Base-by-base conservation (phyloP, 1,140 invertebrate species). In the Sweltsa coloradensis region DNA sequence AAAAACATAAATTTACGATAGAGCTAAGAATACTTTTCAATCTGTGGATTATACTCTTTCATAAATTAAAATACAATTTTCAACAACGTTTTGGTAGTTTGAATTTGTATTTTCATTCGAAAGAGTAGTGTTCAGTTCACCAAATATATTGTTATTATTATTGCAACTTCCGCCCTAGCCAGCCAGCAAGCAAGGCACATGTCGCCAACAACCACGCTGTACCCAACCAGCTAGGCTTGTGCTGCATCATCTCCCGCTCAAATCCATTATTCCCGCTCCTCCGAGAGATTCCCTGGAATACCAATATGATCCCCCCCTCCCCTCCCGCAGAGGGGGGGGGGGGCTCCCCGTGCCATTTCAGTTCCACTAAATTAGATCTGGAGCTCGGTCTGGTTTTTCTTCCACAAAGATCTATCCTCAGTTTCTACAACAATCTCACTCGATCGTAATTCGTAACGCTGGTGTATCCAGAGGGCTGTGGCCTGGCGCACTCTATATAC, bases 351-450 rank as follows among this genome's bases (percentile, higher is more conserved):
- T 41, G 47, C 41, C 50, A 47, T 47, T 51, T 46, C 45, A 40
- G 50, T 51, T 51, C 50, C 50, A 51, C 36, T 48, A 51, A 51
- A 51, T 51, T 51, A 51, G 45, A 51, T 51, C 45, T 47, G 37
- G 44, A n/a, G n/a, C n/a, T 25, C 25, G 22, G 50, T 47, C 50
- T 51, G 50, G 50, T 47, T 47, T 47, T 46, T 37, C 44, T 51
- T 34, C 37, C 34, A 5, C 0, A 2, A 18, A 3, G 11, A 5
- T 19, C 6, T n/a, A n/a, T n/a, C n/a, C n/a, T n/a, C n/a, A n/a
- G n/a, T n/a, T n/a, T n/a, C n/a, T n/a, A n/a, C n/a, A n/a, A n/a
- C n/a, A n/a, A n/a, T n/a, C n/a, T n/a, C n/a, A n/a, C n/a, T n/a
- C n/a, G n/a, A n/a, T n/a, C n/a, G n/a, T n/a, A n/a, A n/a, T n/a